Evolutionary conservation across 2,113 vertebrate species (phyloP), one percentile per base, ranked within the genome.

Genomic region (Empidonax traillii): DNA sequence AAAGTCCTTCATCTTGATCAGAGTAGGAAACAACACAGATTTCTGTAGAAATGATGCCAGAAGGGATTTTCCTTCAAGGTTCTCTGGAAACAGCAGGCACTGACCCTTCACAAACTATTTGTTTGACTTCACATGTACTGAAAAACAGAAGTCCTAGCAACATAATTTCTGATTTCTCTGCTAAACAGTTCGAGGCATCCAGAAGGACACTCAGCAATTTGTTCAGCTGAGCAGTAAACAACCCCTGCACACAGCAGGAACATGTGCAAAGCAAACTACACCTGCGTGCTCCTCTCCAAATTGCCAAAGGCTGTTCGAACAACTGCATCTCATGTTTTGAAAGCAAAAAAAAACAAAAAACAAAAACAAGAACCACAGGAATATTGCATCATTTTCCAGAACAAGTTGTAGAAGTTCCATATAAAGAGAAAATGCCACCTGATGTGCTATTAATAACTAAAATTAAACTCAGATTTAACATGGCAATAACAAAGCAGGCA

Each of bases 181-280:
- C 63, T 91, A 55, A 91, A 71, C 51, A 85, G 78, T 30, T 76
- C 0, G 1, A 94, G 85, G 73, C 58, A 55, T 82, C 53, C 81
- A 93, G 78, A 87, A 96, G 87, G 90, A 94, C 81, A 73, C 81
- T 63, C 6, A 7, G 47, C 53, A 89, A 43, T 85, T 91, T 96
- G 89, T 62, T 79, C 62, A 76, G 78, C 74, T 82, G 89, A 94
- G 74, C 93, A 87, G 71, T 58, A 79, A 96, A 87, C 91, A 94
- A 23, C 18, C 62, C 68, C 66, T 53, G 78, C 84, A 58, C 37
- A 49, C 89, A 87, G 77, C 84, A 93, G 87, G 87, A 93, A 87
- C 85, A 92, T 27, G 87, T 91, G 91, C 89, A 92, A 30, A 82
- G 91, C 74, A 72, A 91, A 65, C 84, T 69, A 90, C 91, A 95